These are phyloP conservation scores for Zeugodacus cucurbitae DNA, from an alignment of 1,140 invertebrate species.

Conservation along the genomic window DNA sequence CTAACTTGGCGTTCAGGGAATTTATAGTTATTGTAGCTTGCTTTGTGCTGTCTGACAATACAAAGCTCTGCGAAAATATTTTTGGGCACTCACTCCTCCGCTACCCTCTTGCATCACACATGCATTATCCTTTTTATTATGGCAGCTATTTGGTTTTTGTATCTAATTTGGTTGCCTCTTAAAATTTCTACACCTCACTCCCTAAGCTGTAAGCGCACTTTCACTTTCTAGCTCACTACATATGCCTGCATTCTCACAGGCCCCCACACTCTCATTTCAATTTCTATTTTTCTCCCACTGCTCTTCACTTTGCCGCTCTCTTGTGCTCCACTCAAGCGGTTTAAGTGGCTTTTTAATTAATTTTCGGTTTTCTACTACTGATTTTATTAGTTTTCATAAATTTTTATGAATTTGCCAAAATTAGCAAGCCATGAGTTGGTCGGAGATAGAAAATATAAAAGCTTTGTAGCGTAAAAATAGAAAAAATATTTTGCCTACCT, in stretches of 20 bases:
- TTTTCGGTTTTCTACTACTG: slow-evolving; percentile 47
- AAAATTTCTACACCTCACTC: not conserved
- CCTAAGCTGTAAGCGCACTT: not conserved
- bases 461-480: too few species aligned
- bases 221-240: not conserved
- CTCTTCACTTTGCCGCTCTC: not conserved
- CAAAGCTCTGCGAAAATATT: not conserved
- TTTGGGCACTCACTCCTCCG: not conserved
- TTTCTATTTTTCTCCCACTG: not conserved
- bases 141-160: not conserved
- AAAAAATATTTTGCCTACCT: slow-evolving; percentile 49
- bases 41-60: slow-evolving; percentile 23
- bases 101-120: not conserved
- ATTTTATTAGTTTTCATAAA: slow-evolving; percentile 41
- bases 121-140: slow-evolving; percentile 16
- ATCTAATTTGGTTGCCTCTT: slow-evolving; percentile 14
- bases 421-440: not conserved
- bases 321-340: not conserved
- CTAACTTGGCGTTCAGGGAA: slow-evolving; percentile 48
- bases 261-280: not conserved
- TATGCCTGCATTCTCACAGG: not conserved
- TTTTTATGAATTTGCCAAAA: slow-evolving; percentile 11
- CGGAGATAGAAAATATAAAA: not conserved
- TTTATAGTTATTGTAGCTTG: slow-evolving; percentile 47
- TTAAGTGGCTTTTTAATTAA: slow-evolving; percentile 52